Evolutionary conservation across 2,113 vertebrate genomes (phyloP).

Genomic region (Neolamprologus toae): DNA sequence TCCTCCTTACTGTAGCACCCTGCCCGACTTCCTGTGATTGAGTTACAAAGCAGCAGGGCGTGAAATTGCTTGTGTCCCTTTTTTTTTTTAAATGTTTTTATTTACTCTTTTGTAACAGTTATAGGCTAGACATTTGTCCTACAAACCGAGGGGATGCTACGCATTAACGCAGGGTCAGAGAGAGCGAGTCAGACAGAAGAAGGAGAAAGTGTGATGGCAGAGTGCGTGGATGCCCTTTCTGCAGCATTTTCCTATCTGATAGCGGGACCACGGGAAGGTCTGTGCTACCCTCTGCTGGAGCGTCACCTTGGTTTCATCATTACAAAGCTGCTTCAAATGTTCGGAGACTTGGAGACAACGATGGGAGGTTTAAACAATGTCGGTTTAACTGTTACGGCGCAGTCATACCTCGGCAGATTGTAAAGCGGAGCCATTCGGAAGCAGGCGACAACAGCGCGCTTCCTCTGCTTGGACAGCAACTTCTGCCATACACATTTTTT

Average conservation of each 20-base stretch:
- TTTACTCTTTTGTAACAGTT: conserved; percentile 46
- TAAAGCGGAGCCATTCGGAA: conserved; percentile 98
- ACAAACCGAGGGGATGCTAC: conserved; percentile 16
- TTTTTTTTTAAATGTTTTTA: background rate
- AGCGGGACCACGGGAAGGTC: background rate
- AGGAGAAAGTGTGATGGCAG: background rate
- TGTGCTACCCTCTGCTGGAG: background rate
- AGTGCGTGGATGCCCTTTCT: background rate
- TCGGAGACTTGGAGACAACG: background rate
- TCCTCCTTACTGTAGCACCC: conserved; percentile 39
- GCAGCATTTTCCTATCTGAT: background rate
- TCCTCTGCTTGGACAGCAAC: conserved; percentile 94
- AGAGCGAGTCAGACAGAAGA: background rate
- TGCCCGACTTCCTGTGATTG: conserved; percentile 47
- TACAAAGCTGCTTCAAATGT: background rate
- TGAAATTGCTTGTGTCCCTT: conserved; percentile 64
- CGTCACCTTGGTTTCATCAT: background rate
- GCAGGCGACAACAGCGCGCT: conserved; percentile 95
- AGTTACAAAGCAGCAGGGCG: conserved; percentile 62
- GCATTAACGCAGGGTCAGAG: conserved; percentile 46
- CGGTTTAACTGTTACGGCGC: background rate
- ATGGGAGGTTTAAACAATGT: background rate
- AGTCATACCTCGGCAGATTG: conserved; percentile 88
- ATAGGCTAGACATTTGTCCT: conserved; percentile 54
- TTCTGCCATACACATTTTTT: conserved; percentile 99